These are phyloP conservation scores for Hyles lineata DNA, from an alignment of 2,888 invertebrate species.

Conservation along the genomic window DNA sequence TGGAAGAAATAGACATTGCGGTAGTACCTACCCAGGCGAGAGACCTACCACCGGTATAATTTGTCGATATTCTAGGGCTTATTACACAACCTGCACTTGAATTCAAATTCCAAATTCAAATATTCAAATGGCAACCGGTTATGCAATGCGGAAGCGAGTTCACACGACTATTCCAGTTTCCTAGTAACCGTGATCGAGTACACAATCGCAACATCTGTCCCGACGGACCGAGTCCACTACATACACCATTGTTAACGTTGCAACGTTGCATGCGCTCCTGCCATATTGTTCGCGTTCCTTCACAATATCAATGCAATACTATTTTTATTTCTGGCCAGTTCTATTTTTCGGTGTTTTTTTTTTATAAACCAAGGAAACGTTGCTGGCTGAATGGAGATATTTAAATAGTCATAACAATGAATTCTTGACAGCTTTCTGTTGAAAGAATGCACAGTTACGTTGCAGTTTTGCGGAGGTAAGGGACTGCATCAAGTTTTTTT, in stretches of 20 bases:
- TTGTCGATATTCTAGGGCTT: too few relatives aligned
- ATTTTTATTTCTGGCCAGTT: conserved; percentile 6
- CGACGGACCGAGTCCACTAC: conserved; percentile 5
- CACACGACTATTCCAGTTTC: conserved; percentile 74
- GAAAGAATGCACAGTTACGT: not conserved
- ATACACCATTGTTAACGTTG: not conserved
- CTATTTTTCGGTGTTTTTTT: not conserved
- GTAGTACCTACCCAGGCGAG: too few relatives aligned
- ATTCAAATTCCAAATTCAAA: conserved; percentile 17
- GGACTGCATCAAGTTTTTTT: not conserved
- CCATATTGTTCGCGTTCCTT: conserved; percentile 12
- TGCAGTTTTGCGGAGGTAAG: not conserved
- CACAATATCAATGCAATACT: not conserved
- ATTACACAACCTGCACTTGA: not conserved
- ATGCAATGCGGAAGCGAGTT: conserved; percentile 70
- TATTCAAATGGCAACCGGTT: conserved; percentile 59
- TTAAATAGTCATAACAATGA: conserved; percentile 23
- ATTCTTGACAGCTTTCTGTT: not conserved
- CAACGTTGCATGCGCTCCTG: conserved; percentile 24
- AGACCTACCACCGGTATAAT: too few relatives aligned
- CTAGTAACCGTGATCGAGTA: conserved; percentile 31
- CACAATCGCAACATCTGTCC: conserved; percentile 24
- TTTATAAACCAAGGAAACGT: conserved; percentile 1
- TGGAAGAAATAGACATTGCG: too few relatives aligned
- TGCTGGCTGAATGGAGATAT: conserved; percentile 19